phyloP scores from a whole-genome alignment of 2,888 invertebrate species.

The Steinernema scapterisci region DNA sequence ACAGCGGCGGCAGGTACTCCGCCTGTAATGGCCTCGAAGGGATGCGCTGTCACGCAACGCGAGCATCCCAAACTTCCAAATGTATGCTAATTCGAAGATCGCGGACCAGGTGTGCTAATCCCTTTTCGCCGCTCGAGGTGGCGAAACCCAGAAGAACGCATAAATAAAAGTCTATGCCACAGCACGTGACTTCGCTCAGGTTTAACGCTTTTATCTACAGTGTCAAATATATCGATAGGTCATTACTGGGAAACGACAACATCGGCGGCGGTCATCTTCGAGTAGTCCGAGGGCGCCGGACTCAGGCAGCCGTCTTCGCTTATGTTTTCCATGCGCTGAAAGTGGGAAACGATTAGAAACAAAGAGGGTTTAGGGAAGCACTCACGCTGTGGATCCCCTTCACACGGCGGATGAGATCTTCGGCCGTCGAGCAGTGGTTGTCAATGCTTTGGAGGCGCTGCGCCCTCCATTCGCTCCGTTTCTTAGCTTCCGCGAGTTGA shows the following conservation, averaged over 20 bases:
- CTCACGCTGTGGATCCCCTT: neutral
- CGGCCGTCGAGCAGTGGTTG: neutral
- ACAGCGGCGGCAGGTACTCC: too few relatives aligned
- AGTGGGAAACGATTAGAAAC: neutral
- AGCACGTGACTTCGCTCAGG: neutral
- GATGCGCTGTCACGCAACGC: neutral
- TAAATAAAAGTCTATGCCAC: too few relatives aligned
- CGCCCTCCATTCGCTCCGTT: neutral
- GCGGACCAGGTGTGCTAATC: neutral
- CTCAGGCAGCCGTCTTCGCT: slow-evolving; percentile 6
- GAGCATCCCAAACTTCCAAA: slow-evolving; percentile 16
- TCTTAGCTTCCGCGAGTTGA: neutral
- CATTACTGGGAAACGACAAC: neutral
- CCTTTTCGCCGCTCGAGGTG: neutral
- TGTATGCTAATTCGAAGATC: slow-evolving; percentile 17
- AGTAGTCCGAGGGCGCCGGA: neutral
- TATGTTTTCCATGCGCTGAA: slow-evolving; percentile 26
- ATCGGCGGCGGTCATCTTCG: neutral
- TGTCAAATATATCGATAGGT: neutral
- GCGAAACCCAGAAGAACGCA: neutral
- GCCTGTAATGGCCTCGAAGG: too few relatives aligned
- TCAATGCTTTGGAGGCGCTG: neutral
- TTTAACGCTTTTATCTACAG: slow-evolving; percentile 7
- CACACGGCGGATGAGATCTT: neutral
- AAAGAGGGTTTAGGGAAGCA: neutral